Conservation (phyloP, 2,888 invertebrate genomes). For the Stenchaetothrips biformis region DNA sequence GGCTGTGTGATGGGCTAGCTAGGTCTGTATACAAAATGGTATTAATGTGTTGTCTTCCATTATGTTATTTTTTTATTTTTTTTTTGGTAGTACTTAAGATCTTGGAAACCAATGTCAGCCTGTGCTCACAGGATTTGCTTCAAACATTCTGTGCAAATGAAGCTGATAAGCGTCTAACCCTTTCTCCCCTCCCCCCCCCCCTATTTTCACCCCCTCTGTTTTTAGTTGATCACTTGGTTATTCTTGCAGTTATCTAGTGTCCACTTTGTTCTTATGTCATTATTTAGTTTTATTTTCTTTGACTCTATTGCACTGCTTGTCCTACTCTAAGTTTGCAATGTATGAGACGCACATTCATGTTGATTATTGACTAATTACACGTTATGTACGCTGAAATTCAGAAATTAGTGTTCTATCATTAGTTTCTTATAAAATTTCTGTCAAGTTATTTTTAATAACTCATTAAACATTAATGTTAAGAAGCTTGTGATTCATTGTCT, state of each 20-base stretch:
- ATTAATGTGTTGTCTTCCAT: conserved; percentile 6
- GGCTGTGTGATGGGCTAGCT: conserved; percentile 14
- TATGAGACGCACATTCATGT: conserved; percentile 14
- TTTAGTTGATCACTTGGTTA: background rate
- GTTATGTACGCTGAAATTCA: background rate
- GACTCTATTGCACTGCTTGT: conserved; percentile 15
- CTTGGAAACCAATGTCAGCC: background rate
- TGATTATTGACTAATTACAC: conserved; percentile 5
- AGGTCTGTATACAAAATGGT: background rate
- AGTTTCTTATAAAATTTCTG: background rate
- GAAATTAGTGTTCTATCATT: background rate
- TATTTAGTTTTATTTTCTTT: conserved; percentile 19
- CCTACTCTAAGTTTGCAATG: background rate
- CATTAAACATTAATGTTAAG: too few relatives aligned
- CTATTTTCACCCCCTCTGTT: background rate
- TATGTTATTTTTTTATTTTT: conserved; percentile 7
- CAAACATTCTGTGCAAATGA: too few relatives aligned
- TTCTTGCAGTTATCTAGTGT: background rate
- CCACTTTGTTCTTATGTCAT: background rate
- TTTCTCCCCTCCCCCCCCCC: background rate
- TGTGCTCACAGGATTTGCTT: too few relatives aligned
- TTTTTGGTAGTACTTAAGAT: background rate
- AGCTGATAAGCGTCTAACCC: too few relatives aligned
- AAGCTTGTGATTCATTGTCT: too few relatives aligned
- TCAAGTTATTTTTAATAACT: background rate